Conservation (phyloP, 2,888 invertebrate genomes). For the Mesopsocus fuscifrons region DNA sequence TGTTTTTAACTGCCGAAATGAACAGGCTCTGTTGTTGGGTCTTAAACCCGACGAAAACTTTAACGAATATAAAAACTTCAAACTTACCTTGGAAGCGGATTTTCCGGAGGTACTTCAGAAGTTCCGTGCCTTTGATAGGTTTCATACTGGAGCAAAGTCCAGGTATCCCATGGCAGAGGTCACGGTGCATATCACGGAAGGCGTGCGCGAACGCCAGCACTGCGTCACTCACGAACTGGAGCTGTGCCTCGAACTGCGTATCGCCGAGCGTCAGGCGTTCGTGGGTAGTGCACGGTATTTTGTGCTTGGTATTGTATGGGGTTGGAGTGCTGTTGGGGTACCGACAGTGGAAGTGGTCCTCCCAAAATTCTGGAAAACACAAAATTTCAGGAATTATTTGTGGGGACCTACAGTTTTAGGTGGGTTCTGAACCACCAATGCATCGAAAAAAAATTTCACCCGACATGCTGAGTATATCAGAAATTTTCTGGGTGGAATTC, state of each 20-base stretch:
- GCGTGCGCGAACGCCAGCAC: slow-evolving; percentile 90
- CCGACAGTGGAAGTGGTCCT: slow-evolving; percentile 78
- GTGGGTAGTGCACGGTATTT: slow-evolving; percentile 49
- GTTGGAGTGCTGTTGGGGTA: slow-evolving; percentile 63
- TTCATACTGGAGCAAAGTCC: slow-evolving; percentile 79
- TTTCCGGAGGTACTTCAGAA: slow-evolving; percentile 63
- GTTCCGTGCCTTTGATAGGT: slow-evolving; percentile 70
- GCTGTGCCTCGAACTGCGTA: slow-evolving; percentile 77
- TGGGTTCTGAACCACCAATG: too few relatives aligned
- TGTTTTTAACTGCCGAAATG: too few relatives aligned
- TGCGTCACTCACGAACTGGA: slow-evolving; percentile 93
- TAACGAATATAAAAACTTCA: too few relatives aligned
- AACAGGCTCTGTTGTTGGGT: too few relatives aligned
- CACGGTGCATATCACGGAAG: slow-evolving; percentile 56
- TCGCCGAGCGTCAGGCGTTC: slow-evolving; percentile 55
- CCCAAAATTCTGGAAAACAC: slow-evolving; percentile 72
- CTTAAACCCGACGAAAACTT: too few relatives aligned
- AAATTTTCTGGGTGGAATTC: too few relatives aligned
- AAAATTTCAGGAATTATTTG: too few relatives aligned
- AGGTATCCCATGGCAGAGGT: slow-evolving; percentile 50
- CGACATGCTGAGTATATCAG: too few relatives aligned
- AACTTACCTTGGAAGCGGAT: slow-evolving; percentile 78
- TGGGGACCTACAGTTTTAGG: too few relatives aligned
- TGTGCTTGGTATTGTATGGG: slow-evolving; percentile 61
- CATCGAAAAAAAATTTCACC: too few relatives aligned